Conservation (phyloP, 2,888 invertebrate genomes). For the Chrysotoxum bicinctum region DNA sequence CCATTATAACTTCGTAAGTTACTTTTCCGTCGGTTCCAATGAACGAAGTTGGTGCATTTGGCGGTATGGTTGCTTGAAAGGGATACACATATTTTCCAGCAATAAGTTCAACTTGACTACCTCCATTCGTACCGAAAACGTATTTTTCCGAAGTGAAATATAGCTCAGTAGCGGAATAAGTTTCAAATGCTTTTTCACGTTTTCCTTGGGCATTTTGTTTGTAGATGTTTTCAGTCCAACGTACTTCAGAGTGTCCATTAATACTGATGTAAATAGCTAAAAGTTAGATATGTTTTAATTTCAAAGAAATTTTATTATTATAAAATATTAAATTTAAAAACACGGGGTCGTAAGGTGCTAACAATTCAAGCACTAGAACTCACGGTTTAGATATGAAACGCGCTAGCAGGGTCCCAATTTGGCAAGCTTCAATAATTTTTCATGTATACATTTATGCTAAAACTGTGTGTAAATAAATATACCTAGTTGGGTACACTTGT, state of each 20-base stretch:
- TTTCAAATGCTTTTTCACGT: conserved; percentile 76
- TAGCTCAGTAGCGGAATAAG: conserved; percentile 78
- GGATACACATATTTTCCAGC: conserved; percentile 88
- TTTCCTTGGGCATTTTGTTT: conserved; percentile 79
- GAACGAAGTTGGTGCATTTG: conserved; percentile 89
- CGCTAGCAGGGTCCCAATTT: too few species aligned
- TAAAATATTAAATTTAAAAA: too few species aligned
- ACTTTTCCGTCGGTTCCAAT: conserved; percentile 89
- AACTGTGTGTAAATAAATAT: too few species aligned
- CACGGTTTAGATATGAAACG: too few species aligned
- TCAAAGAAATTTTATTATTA: background rate
- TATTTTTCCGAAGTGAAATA: conserved; percentile 79
- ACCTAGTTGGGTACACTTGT: too few species aligned
- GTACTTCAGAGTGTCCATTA: conserved; percentile 80
- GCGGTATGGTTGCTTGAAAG: conserved; percentile 85
- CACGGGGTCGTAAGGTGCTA: too few species aligned
- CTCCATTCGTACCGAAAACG: conserved; percentile 82
- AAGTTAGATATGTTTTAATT: background rate
- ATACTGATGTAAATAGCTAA: conserved; percentile 79
- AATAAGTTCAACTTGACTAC: conserved; percentile 86
- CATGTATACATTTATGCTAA: too few species aligned
- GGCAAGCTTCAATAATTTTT: too few species aligned
- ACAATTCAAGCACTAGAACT: too few species aligned
- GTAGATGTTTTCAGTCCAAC: conserved; percentile 79
- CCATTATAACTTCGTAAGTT: conserved; percentile 89